Conservation (phyloP, 2,888 invertebrate genomes). For the Zelleria hepariella region DNA sequence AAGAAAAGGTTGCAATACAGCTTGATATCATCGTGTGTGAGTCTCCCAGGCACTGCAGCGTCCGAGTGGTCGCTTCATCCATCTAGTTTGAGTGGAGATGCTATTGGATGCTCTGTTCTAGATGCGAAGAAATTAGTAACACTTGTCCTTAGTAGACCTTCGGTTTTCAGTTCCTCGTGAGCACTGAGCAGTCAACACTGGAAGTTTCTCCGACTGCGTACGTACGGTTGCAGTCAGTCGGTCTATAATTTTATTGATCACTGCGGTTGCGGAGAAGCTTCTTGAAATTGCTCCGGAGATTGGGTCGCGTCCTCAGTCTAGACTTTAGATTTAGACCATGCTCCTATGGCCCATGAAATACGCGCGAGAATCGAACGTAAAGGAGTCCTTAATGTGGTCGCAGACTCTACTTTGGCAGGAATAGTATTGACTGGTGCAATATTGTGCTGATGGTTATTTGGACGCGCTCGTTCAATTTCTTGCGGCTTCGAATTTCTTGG, state of each 20-base stretch:
- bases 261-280: constrained; percentile 4
- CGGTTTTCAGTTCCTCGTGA: no score
- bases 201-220: neutral
- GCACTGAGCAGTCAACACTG: neutral
- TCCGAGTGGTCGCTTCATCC: no score
- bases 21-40: no score
- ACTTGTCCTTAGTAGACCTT: no score
- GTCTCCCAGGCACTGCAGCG: no score
- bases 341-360: neutral
- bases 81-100: no score
- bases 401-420: neutral
- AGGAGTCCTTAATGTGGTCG: no score
- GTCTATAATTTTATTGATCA: constrained; percentile 4
- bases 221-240: neutral
- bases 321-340: neutral
- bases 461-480: constrained; percentile 9
- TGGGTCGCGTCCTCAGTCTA: neutral
- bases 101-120: no score
- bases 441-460: constrained; percentile 2
- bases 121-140: no score
- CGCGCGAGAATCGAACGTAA: neutral
- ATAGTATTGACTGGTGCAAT: neutral
- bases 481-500: constrained; percentile 4
- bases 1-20: no score
- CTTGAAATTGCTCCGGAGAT: neutral